Conservation (phyloP, 2,113 vertebrate genomes). For the Sialia sialis region DNA sequence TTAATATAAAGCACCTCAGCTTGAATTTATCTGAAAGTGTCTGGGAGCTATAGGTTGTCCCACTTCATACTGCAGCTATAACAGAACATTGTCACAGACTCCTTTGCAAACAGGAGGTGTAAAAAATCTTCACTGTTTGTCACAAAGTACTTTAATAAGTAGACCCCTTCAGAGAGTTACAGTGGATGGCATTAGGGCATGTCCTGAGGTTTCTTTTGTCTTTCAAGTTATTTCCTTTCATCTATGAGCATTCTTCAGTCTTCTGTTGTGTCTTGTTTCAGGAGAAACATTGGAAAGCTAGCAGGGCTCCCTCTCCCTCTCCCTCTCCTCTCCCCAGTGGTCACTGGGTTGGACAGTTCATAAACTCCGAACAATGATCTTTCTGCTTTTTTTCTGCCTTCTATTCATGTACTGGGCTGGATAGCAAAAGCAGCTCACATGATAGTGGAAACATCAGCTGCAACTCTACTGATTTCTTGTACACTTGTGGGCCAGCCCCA, state of each 20-base stretch:
- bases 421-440: fast-evolving
- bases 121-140: neutral
- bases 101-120: neutral
- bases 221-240: neutral
- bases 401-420: neutral
- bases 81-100: neutral
- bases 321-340: neutral
- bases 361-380: neutral
- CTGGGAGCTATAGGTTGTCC: neutral
- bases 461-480: fast-evolving
- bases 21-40: neutral
- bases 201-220: neutral
- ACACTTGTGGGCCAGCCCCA: neutral
- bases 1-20: neutral
- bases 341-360: too few relatives aligned
- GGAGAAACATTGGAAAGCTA: neutral
- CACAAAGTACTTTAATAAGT: neutral
- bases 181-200: neutral
- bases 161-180: neutral
- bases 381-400: neutral
- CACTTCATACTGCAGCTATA: neutral
- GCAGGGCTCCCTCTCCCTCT: neutral
- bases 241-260: neutral
- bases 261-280: neutral
- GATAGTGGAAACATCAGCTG: neutral